Conservation (phyloP, 2,113 vertebrate species). For the Solenodon paradoxus region DNA sequence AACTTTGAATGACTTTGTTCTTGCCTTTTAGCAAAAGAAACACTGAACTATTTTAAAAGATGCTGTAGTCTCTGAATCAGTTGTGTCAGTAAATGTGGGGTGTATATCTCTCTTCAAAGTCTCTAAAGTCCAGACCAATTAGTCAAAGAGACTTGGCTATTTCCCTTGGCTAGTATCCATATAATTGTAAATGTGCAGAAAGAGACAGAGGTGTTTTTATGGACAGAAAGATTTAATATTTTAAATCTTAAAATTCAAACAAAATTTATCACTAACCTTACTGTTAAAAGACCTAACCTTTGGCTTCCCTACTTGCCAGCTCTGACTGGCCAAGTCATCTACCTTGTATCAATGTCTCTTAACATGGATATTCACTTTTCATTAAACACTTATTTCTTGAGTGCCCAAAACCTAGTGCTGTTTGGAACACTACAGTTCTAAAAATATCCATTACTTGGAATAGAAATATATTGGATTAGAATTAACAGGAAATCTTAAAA, state of each 20-base stretch:
- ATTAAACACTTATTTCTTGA: not conserved
- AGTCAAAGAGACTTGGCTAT: not conserved
- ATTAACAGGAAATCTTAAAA: not conserved
- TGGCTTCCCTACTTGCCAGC: not conserved
- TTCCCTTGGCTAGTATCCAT: not conserved
- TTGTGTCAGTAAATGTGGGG: conserved; percentile 9
- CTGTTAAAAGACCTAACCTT: not conserved
- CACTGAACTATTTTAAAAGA: conserved; percentile 49
- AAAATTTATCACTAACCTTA: not conserved
- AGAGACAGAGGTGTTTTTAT: not conserved
- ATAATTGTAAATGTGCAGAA: conserved; percentile 15
- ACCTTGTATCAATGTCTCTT: not conserved
- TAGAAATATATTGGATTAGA: not conserved
- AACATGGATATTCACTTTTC: not conserved
- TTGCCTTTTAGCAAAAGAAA: conserved; percentile 53
- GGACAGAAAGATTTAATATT: conserved; percentile 2
- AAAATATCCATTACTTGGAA: not conserved
- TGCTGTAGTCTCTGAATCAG: not conserved
- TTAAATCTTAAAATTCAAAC: not conserved
- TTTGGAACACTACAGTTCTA: not conserved
- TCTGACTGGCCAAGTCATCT: not conserved
- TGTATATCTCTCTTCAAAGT: conserved; percentile 5
- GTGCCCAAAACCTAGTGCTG: not conserved
- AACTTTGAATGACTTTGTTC: conserved; percentile 60
- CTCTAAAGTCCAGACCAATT: conserved; percentile 34